Percentiles rank a stretch among this genome's conserved stretches.
These are phyloP conservation scores for Arenaria interpres DNA, from an alignment of 2,113 vertebrate species.

Conservation along the genomic window DNA sequence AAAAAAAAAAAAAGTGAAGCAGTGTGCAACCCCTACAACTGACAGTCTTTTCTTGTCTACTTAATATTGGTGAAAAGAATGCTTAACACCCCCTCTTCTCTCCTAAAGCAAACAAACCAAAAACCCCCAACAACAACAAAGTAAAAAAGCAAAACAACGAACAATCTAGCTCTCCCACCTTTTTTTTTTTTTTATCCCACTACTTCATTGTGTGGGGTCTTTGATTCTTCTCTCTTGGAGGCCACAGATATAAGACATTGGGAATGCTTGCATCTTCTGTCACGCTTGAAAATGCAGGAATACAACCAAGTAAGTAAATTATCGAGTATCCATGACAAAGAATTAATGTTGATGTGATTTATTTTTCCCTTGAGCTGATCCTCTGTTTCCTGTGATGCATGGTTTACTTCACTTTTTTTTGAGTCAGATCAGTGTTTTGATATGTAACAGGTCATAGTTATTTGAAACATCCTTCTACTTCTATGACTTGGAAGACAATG, in stretches of 20 bases:
- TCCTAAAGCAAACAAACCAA: background rate
- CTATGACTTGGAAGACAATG: background rate
- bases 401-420: background rate
- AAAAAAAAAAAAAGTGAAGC: background rate
- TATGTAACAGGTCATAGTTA: background rate
- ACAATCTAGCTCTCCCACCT: background rate
- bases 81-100: background rate
- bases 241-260: background rate
- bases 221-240: background rate
- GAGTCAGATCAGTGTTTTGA: background rate
- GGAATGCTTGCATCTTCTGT: fast-evolving
- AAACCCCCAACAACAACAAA: background rate
- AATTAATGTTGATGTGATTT: background rate
- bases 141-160: background rate
- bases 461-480: background rate
- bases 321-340: background rate
- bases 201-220: background rate
- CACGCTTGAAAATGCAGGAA: background rate
- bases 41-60: background rate
- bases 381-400: background rate
- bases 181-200: background rate
- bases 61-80: background rate
- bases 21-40: background rate
- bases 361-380: background rate
- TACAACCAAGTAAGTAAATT: background rate